A percentile compares a stretch with the other conserved stretches of the same genome.
Evolutionary conservation across 2,113 vertebrate species (phyloP).

Genomic region (Solea solea): DNA sequence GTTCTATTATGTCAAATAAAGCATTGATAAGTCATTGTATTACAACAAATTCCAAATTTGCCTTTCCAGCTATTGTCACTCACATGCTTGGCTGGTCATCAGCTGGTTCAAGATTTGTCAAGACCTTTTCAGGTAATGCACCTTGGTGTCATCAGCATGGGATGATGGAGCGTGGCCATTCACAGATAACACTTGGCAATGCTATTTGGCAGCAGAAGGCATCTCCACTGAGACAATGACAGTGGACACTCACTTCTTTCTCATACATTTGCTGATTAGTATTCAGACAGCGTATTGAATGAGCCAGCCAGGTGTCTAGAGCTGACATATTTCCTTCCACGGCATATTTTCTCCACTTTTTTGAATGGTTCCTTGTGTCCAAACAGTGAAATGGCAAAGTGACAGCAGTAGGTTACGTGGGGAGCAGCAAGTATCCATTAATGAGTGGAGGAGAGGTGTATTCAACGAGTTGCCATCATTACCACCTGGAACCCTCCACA

Average conservation of each 20-base stretch:
- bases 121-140: constrained; percentile 2
- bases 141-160: constrained; percentile 12
- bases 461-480: constrained; percentile 61
- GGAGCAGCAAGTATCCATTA: constrained; percentile 55
- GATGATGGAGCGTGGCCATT: constrained; percentile 36
- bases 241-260: constrained; percentile 37
- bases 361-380: constrained; percentile 38
- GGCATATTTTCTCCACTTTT: constrained; percentile 43
- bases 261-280: constrained; percentile 39
- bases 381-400: constrained; percentile 37
- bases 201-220: constrained; percentile 24
- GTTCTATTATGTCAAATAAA: background rate
- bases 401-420: constrained; percentile 42
- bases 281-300: constrained; percentile 49
- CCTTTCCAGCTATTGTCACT: background rate
- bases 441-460: constrained; percentile 36
- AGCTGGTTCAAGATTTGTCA: background rate
- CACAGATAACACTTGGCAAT: constrained; percentile 25
- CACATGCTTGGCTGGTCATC: background rate
- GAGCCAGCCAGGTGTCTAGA: constrained; percentile 51
- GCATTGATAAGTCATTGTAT: background rate
- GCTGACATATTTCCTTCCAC: constrained; percentile 53
- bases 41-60: background rate
- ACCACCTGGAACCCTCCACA: constrained; percentile 60
- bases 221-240: constrained; percentile 28